A percentile compares a stretch with the other conserved stretches of the same genome.
These are phyloP conservation scores for Geotrupes spiniger DNA, from an alignment of 2,888 invertebrate genomes.

Conservation along the genomic window DNA sequence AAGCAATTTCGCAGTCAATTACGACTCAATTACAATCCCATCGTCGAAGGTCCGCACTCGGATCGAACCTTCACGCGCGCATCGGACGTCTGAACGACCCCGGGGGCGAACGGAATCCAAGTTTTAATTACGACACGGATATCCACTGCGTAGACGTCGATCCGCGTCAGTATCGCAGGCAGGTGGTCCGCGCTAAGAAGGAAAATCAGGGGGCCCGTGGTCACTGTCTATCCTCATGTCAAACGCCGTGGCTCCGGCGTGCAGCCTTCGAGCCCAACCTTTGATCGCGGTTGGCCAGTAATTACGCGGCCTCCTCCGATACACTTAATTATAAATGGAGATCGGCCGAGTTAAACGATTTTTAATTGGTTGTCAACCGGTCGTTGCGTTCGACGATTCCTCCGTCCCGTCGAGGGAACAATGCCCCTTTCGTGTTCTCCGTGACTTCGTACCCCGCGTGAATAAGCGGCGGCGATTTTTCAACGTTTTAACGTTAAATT, in stretches of 20 bases:
- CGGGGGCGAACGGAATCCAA: too few species aligned
- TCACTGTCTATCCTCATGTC: slow-evolving; percentile 41
- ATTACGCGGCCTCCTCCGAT: slow-evolving; percentile 46
- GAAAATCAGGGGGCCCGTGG: slow-evolving; percentile 28
- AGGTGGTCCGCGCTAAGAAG: slow-evolving; percentile 30
- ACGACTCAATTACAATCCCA: too few species aligned
- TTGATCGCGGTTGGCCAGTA: slow-evolving; percentile 43
- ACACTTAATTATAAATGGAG: slow-evolving; percentile 47
- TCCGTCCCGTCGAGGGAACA: not conserved
- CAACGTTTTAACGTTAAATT: too few species aligned
- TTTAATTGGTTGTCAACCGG: slow-evolving; percentile 47
- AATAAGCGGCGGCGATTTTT: too few species aligned
- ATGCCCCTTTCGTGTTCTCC: slow-evolving; percentile 1
- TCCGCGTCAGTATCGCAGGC: slow-evolving; percentile 22
- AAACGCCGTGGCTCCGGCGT: slow-evolving; percentile 31
- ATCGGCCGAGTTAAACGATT: slow-evolving; percentile 45
- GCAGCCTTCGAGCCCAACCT: slow-evolving; percentile 32
- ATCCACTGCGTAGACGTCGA: not conserved
- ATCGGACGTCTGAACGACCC: too few species aligned
- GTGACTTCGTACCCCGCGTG: too few species aligned
- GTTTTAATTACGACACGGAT: slow-evolving; percentile 1
- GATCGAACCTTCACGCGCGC: too few species aligned
- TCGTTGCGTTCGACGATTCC: slow-evolving; percentile 38
- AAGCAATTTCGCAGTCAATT: too few species aligned
- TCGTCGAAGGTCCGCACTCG: too few species aligned